These are phyloP conservation scores for Lacerta viridis DNA, from an alignment of 2,797 vertebrate genomes.

Conservation along the genomic window DNA sequence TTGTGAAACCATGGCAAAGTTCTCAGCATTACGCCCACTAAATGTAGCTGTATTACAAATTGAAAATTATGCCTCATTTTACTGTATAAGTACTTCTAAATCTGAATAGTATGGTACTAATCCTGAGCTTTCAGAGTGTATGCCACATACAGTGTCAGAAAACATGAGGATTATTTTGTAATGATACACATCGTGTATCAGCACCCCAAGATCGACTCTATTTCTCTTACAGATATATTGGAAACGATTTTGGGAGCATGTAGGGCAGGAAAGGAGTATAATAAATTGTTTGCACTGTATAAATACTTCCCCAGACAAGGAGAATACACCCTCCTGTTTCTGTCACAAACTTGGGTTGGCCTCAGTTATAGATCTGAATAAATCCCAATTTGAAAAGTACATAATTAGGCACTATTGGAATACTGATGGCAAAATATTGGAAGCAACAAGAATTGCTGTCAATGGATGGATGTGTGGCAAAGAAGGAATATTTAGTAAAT, in stretches of 20 bases:
- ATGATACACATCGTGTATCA: neutral
- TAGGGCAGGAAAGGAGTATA: neutral
- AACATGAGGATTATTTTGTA: neutral
- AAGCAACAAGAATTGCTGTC: neutral
- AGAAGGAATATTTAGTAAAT: neutral
- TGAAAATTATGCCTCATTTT: neutral
- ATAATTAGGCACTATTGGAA: neutral
- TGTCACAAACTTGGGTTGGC: neutral
- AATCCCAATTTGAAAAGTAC: neutral
- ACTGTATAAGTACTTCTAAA: neutral
- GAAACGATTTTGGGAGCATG: neutral
- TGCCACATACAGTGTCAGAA: neutral
- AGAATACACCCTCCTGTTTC: neutral
- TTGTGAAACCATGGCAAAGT: neutral
- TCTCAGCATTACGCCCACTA: conserved; percentile 1
- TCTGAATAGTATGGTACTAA: neutral
- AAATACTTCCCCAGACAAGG: neutral
- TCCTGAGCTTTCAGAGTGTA: neutral
- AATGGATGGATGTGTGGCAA: too few relatives aligned
- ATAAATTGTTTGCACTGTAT: neutral
- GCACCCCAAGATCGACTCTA: neutral
- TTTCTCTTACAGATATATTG: neutral
- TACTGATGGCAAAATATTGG: neutral
- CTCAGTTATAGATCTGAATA: neutral
- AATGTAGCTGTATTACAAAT: neutral